A percentile compares a stretch with the other conserved stretches of the same genome.
phyloP scores from a whole-genome alignment of 1,140 invertebrate species.

The Temnothorax nylanderi region DNA sequence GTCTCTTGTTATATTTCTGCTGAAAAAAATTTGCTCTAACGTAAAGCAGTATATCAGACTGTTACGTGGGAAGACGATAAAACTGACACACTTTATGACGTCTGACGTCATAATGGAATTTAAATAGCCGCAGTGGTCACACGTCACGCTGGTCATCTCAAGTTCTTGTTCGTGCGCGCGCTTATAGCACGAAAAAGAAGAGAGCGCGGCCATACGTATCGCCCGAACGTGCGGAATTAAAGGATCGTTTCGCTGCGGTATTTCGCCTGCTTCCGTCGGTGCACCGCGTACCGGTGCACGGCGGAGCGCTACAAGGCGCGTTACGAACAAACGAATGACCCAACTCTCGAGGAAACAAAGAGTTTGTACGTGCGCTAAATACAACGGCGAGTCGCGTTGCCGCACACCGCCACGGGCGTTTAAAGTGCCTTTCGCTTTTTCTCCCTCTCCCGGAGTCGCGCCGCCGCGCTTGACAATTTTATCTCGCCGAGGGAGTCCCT shows the following conservation, averaged over 20 bases:
- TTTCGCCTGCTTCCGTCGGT: constrained; percentile 25
- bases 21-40: neutral
- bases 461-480: constrained; percentile 61
- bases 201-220: constrained; percentile 43
- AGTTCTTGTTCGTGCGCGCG: neutral
- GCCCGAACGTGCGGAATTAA: constrained; percentile 61
- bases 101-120: constrained; percentile 41
- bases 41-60: neutral
- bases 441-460: neutral
- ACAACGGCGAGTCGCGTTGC: constrained; percentile 28
- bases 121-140: constrained; percentile 2
- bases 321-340: constrained; percentile 64
- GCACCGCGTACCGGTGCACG: constrained; percentile 4
- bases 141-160: constrained; percentile 33
- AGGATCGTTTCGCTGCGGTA: constrained; percentile 50
- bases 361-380: constrained; percentile 68
- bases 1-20: neutral
- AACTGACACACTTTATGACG: neutral
- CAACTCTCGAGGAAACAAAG: constrained; percentile 67
- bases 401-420: neutral
- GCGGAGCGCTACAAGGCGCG: constrained; percentile 58
- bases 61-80: neutral
- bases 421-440: constrained; percentile 34
- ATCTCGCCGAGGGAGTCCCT: constrained; percentile 29
- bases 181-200: constrained; percentile 7